Evolutionary conservation across 1,140 invertebrate species (phyloP), one percentile per base, ranked within the genome.

Genomic region (Laupala kohalensis): DNA sequence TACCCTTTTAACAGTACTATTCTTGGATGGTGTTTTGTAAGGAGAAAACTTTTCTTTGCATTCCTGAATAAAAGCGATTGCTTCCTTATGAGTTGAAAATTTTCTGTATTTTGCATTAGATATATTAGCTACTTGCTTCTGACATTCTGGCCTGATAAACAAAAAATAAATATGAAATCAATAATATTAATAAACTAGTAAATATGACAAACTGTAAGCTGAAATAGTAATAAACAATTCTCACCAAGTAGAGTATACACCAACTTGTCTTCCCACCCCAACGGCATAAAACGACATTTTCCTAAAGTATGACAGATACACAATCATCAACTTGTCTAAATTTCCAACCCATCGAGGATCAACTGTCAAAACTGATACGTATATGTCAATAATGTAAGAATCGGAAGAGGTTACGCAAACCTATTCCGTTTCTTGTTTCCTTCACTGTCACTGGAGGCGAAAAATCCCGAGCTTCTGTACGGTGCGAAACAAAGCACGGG

Each of bases 41-140:
- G 15, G 13, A 5, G 53, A 27, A 6, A 19, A 30, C 15, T 25
- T 28, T 19, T 30, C 24, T 27, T 23, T 23, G 9, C 28, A 28
- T 23, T 27, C 24, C 19, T 65, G 53, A 71, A 71, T 28, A 64
- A 71, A 71, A 23, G 37, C 53, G 3, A 64, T 25, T 5, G 70
- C 70, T 71, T 64, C 70, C 26, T 25, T 26, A 64, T 30, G 24
- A 6, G 70, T 71, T 15, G n/a, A 27, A 63, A 71, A 71, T 28
- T 71, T 71, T 13, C 15, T 63, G 26, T 19, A 71, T 62, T 65
- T 71, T 19, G 70, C 70, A 28, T 23, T 64, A 28, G 53, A 26
- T 15, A 65, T 15, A 4, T 65, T 71, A 5, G 1, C 12, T 6
- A 71, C 63, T 27, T 71, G 63, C 15, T 6, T 19, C 24, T 28